These are phyloP conservation scores for Drosophila albomicans DNA, from an alignment of 1,140 invertebrate genomes.

Conservation along the genomic window DNA sequence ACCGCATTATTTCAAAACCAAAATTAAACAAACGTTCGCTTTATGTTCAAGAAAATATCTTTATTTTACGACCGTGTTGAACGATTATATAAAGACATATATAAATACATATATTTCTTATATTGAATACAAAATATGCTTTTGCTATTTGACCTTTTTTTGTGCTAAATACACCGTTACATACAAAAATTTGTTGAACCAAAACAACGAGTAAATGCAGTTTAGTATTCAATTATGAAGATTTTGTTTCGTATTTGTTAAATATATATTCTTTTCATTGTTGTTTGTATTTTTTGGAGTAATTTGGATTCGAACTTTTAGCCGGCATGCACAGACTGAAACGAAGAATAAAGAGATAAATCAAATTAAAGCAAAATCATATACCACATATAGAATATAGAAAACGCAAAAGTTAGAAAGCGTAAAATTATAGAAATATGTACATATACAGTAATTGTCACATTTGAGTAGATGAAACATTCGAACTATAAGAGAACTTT, in stretches of 20 bases:
- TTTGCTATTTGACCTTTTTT: conserved; percentile 49
- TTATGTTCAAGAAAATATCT: conserved; percentile 53
- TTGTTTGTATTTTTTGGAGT: conserved; percentile 53
- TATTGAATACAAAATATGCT: conserved; percentile 76
- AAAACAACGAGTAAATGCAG: conserved; percentile 70
- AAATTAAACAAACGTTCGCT: too few species aligned
- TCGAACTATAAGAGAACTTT: conserved; percentile 33
- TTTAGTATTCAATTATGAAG: conserved; percentile 46
- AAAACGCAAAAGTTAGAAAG: conserved; percentile 51
- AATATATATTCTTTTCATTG: conserved; percentile 31
- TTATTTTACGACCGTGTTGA: conserved; percentile 65
- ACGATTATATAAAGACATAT: conserved; percentile 75
- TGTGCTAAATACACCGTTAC: conserved; percentile 68
- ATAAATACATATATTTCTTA: conserved; percentile 69
- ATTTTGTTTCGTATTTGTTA: conserved; percentile 25
- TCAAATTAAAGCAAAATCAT: conserved; percentile 70
- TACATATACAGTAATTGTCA: conserved; percentile 28
- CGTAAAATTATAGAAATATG: conserved; percentile 39
- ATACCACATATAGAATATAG: conserved; percentile 26
- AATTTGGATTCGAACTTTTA: conserved; percentile 66
- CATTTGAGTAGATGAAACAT: conserved; percentile 34
- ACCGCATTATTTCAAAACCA: too few species aligned
- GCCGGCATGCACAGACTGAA: conserved; percentile 85
- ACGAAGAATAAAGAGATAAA: conserved; percentile 74
- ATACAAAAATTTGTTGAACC: conserved; percentile 53